A percentile compares a stretch with the other conserved stretches of the same genome.
These are phyloP conservation scores for Sebastes jordani DNA, from an alignment of 2,797 vertebrate genomes.

Conservation along the genomic window DNA sequence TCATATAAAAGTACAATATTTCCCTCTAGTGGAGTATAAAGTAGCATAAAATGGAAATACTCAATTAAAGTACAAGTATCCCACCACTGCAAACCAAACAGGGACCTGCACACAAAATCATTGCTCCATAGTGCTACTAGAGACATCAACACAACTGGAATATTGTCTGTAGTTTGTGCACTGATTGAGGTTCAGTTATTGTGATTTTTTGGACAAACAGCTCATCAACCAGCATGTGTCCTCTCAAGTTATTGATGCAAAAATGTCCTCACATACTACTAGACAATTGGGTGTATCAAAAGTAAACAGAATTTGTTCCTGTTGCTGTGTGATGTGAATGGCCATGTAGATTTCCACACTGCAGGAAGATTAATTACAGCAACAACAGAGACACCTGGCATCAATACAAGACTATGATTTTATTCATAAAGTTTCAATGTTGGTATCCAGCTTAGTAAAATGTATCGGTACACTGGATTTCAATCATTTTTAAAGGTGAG, in stretches of 20 bases:
- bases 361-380: neutral
- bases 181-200: neutral
- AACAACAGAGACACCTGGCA: neutral
- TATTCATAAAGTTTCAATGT: neutral
- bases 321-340: neutral
- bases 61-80: neutral
- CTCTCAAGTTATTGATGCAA: neutral
- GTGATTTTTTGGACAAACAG: neutral
- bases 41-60: neutral
- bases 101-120: neutral
- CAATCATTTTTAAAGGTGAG: slow-evolving; percentile 5
- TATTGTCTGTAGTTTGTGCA: neutral
- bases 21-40: neutral
- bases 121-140: neutral
- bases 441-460: neutral
- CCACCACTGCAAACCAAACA: too few relatives aligned
- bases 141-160: too few relatives aligned
- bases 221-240: neutral
- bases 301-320: neutral
- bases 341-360: neutral
- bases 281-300: neutral
- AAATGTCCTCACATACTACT: neutral
- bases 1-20: neutral
- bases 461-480: neutral
- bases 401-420: neutral